Conservation (phyloP, 2,888 invertebrate species). For the Plemyria rubiginata region DNA sequence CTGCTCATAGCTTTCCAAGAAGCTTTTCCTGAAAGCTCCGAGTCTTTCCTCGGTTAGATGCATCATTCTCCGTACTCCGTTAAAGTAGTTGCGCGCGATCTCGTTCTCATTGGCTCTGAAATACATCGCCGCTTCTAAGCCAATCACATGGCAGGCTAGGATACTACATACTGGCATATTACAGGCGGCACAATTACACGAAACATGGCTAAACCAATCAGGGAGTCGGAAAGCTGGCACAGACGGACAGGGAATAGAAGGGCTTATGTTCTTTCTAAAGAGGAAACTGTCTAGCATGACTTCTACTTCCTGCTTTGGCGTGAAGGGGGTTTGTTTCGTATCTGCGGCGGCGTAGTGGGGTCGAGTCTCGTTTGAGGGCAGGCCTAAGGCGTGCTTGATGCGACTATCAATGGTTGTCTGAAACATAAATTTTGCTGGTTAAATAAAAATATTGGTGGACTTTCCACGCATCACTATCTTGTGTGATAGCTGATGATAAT, state of each 20-base stretch:
- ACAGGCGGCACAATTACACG: slow-evolving; percentile 64
- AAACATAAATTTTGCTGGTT: slow-evolving; percentile 22
- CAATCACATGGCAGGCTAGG: slow-evolving; percentile 50
- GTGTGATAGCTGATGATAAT: too few relatives aligned
- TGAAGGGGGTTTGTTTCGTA: slow-evolving; percentile 38
- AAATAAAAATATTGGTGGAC: too few relatives aligned
- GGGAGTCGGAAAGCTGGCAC: slow-evolving; percentile 58
- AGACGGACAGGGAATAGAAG: slow-evolving; percentile 46
- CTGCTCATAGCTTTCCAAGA: slow-evolving; percentile 44
- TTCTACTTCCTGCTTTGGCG: slow-evolving; percentile 60
- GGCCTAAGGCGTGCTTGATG: slow-evolving; percentile 64
- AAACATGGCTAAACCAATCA: slow-evolving; percentile 55
- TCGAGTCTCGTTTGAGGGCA: slow-evolving; percentile 50
- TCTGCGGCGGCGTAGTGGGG: slow-evolving; percentile 31
- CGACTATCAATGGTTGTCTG: slow-evolving; percentile 69
- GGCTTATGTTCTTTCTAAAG: slow-evolving; percentile 56
- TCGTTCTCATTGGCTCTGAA: slow-evolving; percentile 61
- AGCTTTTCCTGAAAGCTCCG: slow-evolving; percentile 34
- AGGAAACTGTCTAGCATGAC: slow-evolving; percentile 60
- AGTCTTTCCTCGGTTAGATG: slow-evolving; percentile 50
- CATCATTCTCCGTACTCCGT: slow-evolving; percentile 55
- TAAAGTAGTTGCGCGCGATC: slow-evolving; percentile 67
- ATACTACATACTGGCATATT: slow-evolving; percentile 48
- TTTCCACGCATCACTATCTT: too few relatives aligned
- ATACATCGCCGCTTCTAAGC: slow-evolving; percentile 63